Percentiles rank a stretch among this genome's conserved stretches.
Conservation (phyloP, 2,113 vertebrate genomes). For the Stictonetta naevosa region DNA sequence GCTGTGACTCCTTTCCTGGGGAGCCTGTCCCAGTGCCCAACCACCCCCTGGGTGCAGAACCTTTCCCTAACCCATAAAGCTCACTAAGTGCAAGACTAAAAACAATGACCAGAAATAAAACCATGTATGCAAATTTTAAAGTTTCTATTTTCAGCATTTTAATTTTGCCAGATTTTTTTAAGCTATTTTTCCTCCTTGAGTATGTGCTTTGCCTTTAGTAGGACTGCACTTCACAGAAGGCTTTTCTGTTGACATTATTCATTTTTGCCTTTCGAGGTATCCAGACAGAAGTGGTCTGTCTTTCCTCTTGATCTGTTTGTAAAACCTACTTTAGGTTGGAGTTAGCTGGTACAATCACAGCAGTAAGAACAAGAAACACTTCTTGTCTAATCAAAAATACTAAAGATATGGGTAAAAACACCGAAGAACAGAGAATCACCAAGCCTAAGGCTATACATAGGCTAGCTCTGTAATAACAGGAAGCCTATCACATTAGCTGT, state of each 20-base stretch:
- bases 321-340: neutral
- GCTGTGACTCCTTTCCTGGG: no score
- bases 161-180: neutral
- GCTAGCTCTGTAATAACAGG: neutral
- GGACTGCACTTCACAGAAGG: neutral
- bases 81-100: neutral
- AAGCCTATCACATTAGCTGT: neutral
- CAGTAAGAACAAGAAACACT: neutral
- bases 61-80: neutral
- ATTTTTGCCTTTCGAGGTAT: neutral
- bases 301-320: neutral
- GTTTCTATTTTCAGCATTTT: neutral
- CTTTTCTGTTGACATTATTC: neutral
- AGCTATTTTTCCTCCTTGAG: neutral
- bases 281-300: neutral
- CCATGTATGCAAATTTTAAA: neutral
- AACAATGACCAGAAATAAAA: neutral
- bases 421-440: neutral
- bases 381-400: neutral
- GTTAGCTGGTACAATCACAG: neutral
- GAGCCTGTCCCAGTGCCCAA: no score
- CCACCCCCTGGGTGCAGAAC: no score
- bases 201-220: neutral
- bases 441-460: neutral
- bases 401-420: neutral